Percentiles rank a stretch among this genome's conserved stretches.
These are phyloP conservation scores for Euwallacea similis DNA, from an alignment of 1,140 invertebrate species.

Conservation along the genomic window DNA sequence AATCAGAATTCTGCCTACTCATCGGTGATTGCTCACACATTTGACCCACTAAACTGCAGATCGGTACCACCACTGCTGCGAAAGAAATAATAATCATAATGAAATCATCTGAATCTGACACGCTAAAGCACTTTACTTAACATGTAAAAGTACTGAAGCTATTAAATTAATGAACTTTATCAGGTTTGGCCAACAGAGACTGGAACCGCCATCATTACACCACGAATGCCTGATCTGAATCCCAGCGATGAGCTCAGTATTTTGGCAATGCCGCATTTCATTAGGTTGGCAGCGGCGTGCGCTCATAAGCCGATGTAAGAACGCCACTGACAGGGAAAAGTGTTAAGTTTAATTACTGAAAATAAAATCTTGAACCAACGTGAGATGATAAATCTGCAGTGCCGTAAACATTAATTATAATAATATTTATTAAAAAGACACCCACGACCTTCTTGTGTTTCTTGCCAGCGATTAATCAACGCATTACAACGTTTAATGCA, in stretches of 20 bases:
- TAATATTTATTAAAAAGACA: conserved; percentile 4
- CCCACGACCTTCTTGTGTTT: conserved; percentile 4
- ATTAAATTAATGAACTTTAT: conserved; percentile 2
- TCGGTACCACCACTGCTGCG: too few relatives aligned
- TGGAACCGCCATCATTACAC: not conserved
- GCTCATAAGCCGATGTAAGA: too few relatives aligned
- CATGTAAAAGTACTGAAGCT: not conserved
- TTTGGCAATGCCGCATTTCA: not conserved
- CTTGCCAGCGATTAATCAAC: not conserved
- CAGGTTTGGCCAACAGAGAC: not conserved
- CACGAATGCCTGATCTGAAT: not conserved
- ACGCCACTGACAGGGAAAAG: not conserved
- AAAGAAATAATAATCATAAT: not conserved
- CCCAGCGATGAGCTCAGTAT: not conserved
- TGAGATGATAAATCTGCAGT: not conserved
- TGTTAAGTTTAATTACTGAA: not conserved
- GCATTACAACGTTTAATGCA: not conserved
- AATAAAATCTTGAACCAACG: not conserved
- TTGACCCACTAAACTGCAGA: too few relatives aligned
- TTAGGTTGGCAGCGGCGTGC: not conserved
- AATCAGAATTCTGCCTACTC: too few relatives aligned
- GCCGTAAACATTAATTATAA: conserved; percentile 1
- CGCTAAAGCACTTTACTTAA: conserved; percentile 1
- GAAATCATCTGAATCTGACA: conserved; percentile 4
- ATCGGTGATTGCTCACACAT: too few relatives aligned